phyloP scores from a whole-genome alignment of 2,797 vertebrate species.

The Cryptoblepharus egeriae region DNA sequence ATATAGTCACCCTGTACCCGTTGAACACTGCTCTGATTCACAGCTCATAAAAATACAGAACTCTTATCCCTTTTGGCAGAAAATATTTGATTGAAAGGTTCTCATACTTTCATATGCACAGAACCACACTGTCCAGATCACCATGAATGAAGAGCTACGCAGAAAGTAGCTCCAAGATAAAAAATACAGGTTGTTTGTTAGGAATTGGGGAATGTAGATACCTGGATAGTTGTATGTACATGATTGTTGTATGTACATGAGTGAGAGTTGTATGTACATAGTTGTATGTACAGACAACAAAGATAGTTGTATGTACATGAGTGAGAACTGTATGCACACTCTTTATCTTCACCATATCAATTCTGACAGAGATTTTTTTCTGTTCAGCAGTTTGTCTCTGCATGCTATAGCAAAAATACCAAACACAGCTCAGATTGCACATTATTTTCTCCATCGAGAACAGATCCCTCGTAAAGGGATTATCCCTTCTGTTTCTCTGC shows the following conservation, averaged over 20 bases:
- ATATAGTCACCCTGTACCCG: too few species aligned
- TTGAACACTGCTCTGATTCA: background rate
- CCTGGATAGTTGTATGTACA: too few species aligned
- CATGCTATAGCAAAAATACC: background rate
- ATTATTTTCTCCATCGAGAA: background rate
- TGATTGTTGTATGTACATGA: too few species aligned
- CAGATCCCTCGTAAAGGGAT: background rate
- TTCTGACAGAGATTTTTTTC: background rate
- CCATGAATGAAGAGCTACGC: background rate
- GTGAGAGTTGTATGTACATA: too few species aligned
- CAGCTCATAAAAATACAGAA: background rate
- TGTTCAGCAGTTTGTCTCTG: background rate
- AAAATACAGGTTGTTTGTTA: background rate
- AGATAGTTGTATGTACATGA: background rate
- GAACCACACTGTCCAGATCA: background rate
- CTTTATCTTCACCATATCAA: background rate
- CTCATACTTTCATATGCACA: background rate
- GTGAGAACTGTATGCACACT: background rate
- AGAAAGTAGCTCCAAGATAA: too few species aligned
- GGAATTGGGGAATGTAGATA: too few species aligned
- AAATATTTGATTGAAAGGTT: background rate
- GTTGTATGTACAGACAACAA: too few species aligned
- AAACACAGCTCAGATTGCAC: background rate
- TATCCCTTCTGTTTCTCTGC: background rate
- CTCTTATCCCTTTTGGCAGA: background rate